Conservation (phyloP, 2,797 vertebrate genomes). For the Glyptemys insculpta region DNA sequence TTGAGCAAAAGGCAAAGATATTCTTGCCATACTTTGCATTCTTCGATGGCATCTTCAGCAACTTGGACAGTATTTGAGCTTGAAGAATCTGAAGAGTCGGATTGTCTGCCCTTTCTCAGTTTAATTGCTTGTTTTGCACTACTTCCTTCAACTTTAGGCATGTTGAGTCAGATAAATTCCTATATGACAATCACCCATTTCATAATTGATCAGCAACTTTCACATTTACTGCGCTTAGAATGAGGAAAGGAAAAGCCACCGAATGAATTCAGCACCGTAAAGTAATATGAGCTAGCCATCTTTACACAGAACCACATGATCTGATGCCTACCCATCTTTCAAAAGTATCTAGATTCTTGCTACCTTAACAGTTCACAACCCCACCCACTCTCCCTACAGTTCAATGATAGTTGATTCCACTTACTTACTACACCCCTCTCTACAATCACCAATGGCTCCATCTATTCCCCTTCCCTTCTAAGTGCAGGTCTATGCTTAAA, state of each 20-base stretch:
- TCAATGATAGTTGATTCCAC: too few species aligned
- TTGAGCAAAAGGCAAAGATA: neutral
- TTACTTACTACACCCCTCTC: too few species aligned
- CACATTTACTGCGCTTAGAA: neutral
- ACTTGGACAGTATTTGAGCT: neutral
- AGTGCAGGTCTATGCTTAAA: too few species aligned
- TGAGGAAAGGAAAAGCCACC: neutral
- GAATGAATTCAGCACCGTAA: neutral
- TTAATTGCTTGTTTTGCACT: neutral
- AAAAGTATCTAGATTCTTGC: neutral
- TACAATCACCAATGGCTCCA: too few species aligned
- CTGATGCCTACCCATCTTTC: neutral
- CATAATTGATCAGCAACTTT: neutral
- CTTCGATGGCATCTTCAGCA: neutral
- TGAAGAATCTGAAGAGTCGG: fast-evolving
- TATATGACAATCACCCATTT: neutral
- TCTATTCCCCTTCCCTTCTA: too few species aligned
- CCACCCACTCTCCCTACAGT: too few species aligned
- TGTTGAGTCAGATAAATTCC: neutral
- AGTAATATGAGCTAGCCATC: neutral
- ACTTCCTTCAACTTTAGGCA: neutral
- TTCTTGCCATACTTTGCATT: neutral
- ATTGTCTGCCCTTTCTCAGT: fast-evolving
- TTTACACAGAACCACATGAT: neutral
- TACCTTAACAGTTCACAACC: neutral